Evolutionary conservation across 1,140 invertebrate genomes (phyloP).

Genomic region (Bombus confusus): DNA sequence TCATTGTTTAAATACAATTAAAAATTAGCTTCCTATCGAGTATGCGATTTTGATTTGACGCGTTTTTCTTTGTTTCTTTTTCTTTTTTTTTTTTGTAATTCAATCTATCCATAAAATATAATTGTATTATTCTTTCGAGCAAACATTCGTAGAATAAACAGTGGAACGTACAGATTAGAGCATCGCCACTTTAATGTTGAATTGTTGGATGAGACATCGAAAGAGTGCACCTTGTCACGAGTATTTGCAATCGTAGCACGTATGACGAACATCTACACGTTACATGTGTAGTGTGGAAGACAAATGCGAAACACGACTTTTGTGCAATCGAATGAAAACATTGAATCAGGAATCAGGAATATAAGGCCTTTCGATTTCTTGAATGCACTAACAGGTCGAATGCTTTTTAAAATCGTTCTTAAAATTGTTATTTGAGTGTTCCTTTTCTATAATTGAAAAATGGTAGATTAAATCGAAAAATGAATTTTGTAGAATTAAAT

Average conservation of each 20-base stretch:
- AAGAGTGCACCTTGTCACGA: not conserved
- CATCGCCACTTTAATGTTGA: not conserved
- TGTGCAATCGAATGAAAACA: not conserved
- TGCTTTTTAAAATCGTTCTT: too few species aligned
- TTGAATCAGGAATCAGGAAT: not conserved
- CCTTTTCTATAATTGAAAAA: too few species aligned
- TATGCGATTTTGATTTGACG: not conserved
- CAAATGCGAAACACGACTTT: not conserved
- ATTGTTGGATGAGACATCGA: conserved; percentile 2
- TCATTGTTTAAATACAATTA: too few species aligned
- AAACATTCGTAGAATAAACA: not conserved
- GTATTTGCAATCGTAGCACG: conserved; percentile 3
- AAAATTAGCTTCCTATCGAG: too few species aligned
- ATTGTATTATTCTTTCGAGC: not conserved
- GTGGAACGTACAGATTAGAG: not conserved
- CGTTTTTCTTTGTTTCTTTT: not conserved
- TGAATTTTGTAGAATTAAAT: too few species aligned
- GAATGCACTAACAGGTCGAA: too few species aligned
- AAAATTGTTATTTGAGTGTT: too few species aligned
- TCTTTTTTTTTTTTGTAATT: not conserved
- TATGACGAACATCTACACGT: not conserved
- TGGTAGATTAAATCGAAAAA: too few species aligned
- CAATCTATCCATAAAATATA: not conserved
- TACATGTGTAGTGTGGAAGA: not conserved
- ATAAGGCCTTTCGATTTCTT: too few species aligned